A percentile compares a stretch with the other conserved stretches of the same genome.
Evolutionary conservation across 2,888 invertebrate species (phyloP).

Genomic region (Trachelus troglodyta): DNA sequence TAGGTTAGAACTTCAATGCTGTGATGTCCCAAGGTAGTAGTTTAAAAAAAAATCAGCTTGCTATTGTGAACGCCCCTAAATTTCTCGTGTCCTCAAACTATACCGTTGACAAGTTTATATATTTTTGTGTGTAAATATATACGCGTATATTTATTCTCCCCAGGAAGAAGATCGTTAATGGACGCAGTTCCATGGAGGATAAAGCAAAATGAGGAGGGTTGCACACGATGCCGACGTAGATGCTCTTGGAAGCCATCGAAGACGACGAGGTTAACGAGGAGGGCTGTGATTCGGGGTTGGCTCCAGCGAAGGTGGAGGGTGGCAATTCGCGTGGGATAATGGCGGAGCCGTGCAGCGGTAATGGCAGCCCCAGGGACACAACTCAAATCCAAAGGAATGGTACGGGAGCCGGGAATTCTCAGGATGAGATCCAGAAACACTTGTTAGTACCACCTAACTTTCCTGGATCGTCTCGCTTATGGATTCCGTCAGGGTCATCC

Average conservation of each 20-base stretch:
- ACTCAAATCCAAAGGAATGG: slow-evolving; percentile 14
- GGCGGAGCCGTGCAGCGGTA: slow-evolving; percentile 47
- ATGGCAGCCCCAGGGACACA: slow-evolving; percentile 53
- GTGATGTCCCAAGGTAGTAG: too few species aligned
- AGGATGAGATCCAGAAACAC: slow-evolving; percentile 39
- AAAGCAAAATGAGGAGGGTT: neutral
- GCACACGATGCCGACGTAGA: neutral
- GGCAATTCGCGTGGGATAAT: slow-evolving; percentile 37
- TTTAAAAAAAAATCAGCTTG: too few species aligned
- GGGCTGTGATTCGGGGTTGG: slow-evolving; percentile 45
- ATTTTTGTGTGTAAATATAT: too few species aligned
- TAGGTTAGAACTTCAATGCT: too few species aligned
- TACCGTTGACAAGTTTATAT: too few species aligned
- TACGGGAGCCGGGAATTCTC: neutral
- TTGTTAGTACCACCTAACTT: slow-evolving; percentile 57
- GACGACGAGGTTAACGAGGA: slow-evolving; percentile 47
- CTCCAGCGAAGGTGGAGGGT: slow-evolving; percentile 10
- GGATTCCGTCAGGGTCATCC: slow-evolving; percentile 31
- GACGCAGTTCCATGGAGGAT: neutral
- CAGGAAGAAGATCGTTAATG: neutral
- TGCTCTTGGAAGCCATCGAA: slow-evolving; percentile 23
- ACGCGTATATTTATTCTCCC: too few species aligned
- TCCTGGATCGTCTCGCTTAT: slow-evolving; percentile 39
- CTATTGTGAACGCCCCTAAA: too few species aligned
- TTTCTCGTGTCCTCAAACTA: too few species aligned